Percentiles rank a stretch among this genome's conserved stretches.
phyloP scores from a whole-genome alignment of 2,797 vertebrate species.

The Gallinago stenura region DNA sequence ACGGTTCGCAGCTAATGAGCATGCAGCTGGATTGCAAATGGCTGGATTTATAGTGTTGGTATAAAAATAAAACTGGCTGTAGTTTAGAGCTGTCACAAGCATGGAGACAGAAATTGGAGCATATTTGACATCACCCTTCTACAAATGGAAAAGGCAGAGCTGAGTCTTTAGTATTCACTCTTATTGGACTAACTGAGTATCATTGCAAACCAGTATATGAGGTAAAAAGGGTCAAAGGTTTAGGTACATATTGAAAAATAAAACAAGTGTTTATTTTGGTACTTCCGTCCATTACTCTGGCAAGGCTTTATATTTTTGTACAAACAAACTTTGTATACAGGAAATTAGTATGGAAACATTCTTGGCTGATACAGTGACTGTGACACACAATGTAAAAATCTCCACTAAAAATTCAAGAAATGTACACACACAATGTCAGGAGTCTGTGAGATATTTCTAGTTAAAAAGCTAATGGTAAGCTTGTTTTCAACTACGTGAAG shows the following conservation, averaged over 20 bases:
- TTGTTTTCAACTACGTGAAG: constrained; percentile 65
- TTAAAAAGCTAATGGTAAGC: constrained; percentile 57
- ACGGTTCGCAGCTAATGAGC: constrained; percentile 85
- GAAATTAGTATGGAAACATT: constrained; percentile 27
- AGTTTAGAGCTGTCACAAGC: constrained; percentile 83
- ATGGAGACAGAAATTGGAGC: constrained; percentile 78
- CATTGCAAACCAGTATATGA: constrained; percentile 60
- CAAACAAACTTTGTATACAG: constrained; percentile 32
- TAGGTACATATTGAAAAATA: constrained; percentile 1
- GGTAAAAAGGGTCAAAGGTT: constrained; percentile 57
- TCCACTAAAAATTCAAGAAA: constrained; percentile 39
- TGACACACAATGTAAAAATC: constrained; percentile 2
- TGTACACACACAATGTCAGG: neutral
- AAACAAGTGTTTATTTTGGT: constrained; percentile 56
- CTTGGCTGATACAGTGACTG: neutral
- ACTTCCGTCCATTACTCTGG: constrained; percentile 42
- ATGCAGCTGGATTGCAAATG: constrained; percentile 89
- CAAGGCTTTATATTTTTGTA: constrained; percentile 31
- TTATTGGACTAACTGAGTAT: constrained; percentile 57
- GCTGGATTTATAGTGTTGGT: constrained; percentile 88
- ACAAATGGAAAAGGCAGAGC: constrained; percentile 74
- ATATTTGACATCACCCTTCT: constrained; percentile 76
- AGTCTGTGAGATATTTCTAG: constrained; percentile 43
- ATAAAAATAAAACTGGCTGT: constrained; percentile 84
- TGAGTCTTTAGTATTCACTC: constrained; percentile 74